Evolutionary conservation across 2,113 vertebrate genomes (phyloP).

Genomic region (Saiga tatarica): DNA sequence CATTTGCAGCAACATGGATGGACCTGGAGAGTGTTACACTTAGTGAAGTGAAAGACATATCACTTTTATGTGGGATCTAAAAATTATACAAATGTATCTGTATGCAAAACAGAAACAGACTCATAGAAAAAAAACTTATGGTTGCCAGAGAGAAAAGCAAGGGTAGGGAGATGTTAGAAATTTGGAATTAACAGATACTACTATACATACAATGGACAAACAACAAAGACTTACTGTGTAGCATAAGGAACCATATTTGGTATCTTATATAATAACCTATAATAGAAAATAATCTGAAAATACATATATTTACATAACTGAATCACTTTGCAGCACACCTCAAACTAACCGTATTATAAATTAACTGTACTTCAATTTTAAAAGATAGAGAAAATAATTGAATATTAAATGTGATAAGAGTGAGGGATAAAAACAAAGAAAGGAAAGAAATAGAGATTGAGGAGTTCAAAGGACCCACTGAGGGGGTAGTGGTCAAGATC

Average conservation of each 20-base stretch:
- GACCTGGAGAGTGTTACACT: neutral
- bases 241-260: neutral
- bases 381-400: neutral
- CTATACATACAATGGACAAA: neutral
- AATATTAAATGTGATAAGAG: neutral
- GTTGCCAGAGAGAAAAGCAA: neutral
- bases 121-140: neutral
- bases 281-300: neutral
- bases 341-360: neutral
- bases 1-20: neutral
- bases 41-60: neutral
- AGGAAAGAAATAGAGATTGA: neutral
- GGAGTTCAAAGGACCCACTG: neutral
- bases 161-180: neutral
- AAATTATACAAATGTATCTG: neutral
- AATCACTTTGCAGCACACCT: neutral
- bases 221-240: neutral
- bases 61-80: neutral
- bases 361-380: neutral
- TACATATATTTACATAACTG: neutral
- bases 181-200: neutral
- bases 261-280: neutral
- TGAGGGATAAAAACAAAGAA: neutral
- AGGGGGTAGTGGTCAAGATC: neutral
- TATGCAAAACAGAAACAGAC: neutral